phyloP scores from a whole-genome alignment of 2,113 vertebrate genomes.

The Pelobates fuscus region DNA sequence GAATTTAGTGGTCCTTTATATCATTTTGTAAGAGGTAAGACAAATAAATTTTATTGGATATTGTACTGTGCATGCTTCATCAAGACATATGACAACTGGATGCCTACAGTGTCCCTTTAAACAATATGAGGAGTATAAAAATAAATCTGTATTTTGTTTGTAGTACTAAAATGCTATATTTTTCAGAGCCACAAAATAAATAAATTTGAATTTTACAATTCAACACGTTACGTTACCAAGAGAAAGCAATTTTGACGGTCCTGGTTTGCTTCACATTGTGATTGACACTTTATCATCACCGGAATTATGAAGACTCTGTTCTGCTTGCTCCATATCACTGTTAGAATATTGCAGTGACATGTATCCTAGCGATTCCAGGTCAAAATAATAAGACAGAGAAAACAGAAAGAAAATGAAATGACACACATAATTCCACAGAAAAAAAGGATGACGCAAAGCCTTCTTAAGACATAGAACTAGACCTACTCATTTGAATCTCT shows the following conservation, averaged over 20 bases:
- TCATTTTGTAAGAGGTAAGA: too few relatives aligned
- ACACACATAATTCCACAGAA: not conserved
- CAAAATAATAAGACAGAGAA: not conserved
- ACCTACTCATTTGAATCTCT: too few relatives aligned
- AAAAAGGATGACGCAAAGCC: too few relatives aligned
- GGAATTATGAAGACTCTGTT: slow-evolving; percentile 33
- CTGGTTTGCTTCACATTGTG: slow-evolving; percentile 8
- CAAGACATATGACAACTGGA: too few relatives aligned
- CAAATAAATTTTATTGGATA: too few relatives aligned
- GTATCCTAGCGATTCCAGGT: slow-evolving; percentile 14
- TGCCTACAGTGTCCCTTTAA: too few relatives aligned
- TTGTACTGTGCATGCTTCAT: too few relatives aligned
- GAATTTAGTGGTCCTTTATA: too few relatives aligned
- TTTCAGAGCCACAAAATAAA: slow-evolving; percentile 16
- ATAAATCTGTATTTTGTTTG: too few relatives aligned
- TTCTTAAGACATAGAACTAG: too few relatives aligned
- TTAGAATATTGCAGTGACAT: slow-evolving; percentile 29
- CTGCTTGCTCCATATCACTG: slow-evolving; percentile 14
- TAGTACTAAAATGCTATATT: not conserved
- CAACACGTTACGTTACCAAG: slow-evolving; percentile 6
- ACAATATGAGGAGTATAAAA: too few relatives aligned
- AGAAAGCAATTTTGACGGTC: slow-evolving; percentile 34
- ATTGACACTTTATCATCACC: slow-evolving; percentile 46
- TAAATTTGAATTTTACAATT: slow-evolving; percentile 40
- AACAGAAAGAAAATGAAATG: not conserved